A percentile compares a stretch with the other conserved stretches of the same genome.
Conservation (phyloP, 1,140 invertebrate genomes). For the Babylonia areolata region DNA sequence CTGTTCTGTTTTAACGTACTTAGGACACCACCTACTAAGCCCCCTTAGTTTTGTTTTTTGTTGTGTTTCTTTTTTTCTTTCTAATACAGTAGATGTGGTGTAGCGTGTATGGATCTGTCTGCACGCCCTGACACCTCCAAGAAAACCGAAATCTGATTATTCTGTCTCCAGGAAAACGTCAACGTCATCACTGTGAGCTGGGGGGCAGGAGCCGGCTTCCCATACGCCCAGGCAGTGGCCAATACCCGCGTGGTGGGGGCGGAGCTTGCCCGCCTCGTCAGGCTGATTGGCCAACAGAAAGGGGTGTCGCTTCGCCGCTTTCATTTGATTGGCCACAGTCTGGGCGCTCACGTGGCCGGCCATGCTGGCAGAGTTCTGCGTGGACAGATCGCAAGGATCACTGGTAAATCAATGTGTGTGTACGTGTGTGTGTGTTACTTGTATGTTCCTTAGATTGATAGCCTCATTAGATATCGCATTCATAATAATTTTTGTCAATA, state of each 20-base stretch:
- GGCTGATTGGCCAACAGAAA: constrained; percentile 46
- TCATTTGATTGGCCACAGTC: constrained; percentile 93
- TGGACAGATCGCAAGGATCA: constrained; percentile 86
- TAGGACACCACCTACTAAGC: too few relatives aligned
- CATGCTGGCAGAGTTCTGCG: constrained; percentile 90
- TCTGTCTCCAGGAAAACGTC: constrained; percentile 68
- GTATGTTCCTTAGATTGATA: too few relatives aligned
- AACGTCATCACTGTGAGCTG: constrained; percentile 96
- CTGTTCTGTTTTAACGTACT: too few relatives aligned
- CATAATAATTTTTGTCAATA: too few relatives aligned
- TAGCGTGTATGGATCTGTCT: too few relatives aligned
- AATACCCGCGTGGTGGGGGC: constrained; percentile 95
- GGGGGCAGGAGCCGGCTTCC: constrained; percentile 92
- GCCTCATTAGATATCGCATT: too few relatives aligned
- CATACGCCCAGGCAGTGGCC: constrained; percentile 94
- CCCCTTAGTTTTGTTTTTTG: too few relatives aligned
- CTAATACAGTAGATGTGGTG: too few relatives aligned
- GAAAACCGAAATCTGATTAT: too few relatives aligned
- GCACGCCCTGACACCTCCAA: too few relatives aligned
- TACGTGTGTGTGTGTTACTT: too few relatives aligned
- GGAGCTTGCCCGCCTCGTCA: constrained; percentile 87
- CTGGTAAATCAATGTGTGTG: constrained; percentile 69
- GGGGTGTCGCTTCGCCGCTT: constrained; percentile 35
- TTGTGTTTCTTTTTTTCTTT: too few relatives aligned
- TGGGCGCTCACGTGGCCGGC: constrained; percentile 92